Evolutionary conservation across 2,888 invertebrate species (phyloP), one percentile per base, ranked within the genome.

Genomic region (Epirrhoe alternata): DNA sequence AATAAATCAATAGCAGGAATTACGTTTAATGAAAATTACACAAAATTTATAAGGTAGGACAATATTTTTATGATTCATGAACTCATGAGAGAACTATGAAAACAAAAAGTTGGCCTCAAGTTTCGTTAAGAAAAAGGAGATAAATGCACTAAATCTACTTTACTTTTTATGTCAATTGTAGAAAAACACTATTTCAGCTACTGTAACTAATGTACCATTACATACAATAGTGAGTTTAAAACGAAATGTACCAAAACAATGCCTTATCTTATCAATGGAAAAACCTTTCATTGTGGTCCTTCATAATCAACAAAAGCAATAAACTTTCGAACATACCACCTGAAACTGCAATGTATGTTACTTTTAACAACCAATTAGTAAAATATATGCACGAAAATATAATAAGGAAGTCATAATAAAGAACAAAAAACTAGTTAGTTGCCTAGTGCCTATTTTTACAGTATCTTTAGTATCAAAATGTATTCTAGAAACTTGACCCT

Each of bases 311-410:
- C 17, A 38, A 61, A 54, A 52, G 52, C 42, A 54, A 49, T 42
- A 51, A 42, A 42, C 49, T 58, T 66, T 49, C 24, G 38, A 62
- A 66, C 61, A 66, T 63, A 63, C 63, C 63, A 59, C 49, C 63
- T 67, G 63, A 63, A 67, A 67, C 16, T 33, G 62, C 50, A 67
- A 67, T 56, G 24, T 55, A 52, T 33, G 55, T 64, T 51, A 49
- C 52, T 42, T 31, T 7, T 17, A 16, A 60, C 42, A 42, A 47
- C 47, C 47, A 47, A 47, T 16, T 47, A 47, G 47, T n/a, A n/a
- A n/a, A n/a, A n/a, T n/a, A n/a, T n/a, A n/a, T n/a, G n/a, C n/a
- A n/a, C n/a, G n/a, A n/a, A n/a, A n/a, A n/a, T n/a, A n/a, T n/a
- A n/a, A n/a, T n/a, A n/a, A n/a, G n/a, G n/a, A n/a, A n/a, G n/a